Conservation (phyloP, 1,140 invertebrate species). For the Aphaenogaster floridana region DNA sequence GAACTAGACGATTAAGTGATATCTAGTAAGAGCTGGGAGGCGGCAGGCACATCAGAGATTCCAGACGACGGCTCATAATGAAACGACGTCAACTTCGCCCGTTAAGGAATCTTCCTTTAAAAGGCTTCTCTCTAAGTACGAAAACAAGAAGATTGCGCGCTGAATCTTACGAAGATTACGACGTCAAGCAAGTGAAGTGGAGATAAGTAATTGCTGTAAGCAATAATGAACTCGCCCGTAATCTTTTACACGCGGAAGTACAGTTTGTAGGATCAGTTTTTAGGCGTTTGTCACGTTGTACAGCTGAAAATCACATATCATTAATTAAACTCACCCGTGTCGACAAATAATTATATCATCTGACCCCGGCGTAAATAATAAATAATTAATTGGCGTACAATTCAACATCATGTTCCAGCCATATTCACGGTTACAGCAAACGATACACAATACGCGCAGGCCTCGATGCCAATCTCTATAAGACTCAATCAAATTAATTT, state of each 20-base stretch:
- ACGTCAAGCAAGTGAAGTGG: slow-evolving; percentile 42
- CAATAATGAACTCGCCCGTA: slow-evolving; percentile 41
- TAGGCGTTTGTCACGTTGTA: background rate
- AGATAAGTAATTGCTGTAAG: slow-evolving; percentile 55
- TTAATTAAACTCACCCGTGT: slow-evolving; percentile 5
- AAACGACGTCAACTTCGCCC: slow-evolving; percentile 67
- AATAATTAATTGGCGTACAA: slow-evolving; percentile 50
- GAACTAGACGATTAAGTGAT: slow-evolving; percentile 76
- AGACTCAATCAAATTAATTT: slow-evolving; percentile 62
- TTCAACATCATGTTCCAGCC: slow-evolving; percentile 42
- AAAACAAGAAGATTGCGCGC: slow-evolving; percentile 60
- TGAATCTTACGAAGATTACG: slow-evolving; percentile 59
- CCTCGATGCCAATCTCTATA: slow-evolving; percentile 45
- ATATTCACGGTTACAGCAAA: slow-evolving; percentile 9
- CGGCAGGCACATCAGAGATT: slow-evolving; percentile 72
- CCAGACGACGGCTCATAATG: slow-evolving; percentile 62
- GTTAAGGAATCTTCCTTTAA: slow-evolving; percentile 59
- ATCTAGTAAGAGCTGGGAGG: slow-evolving; percentile 71
- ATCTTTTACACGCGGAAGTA: slow-evolving; percentile 10
- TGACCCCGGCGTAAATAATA: slow-evolving; percentile 39
- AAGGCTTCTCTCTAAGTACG: slow-evolving; percentile 46
- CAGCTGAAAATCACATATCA: background rate
- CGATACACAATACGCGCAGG: slow-evolving; percentile 3
- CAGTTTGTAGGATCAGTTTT: background rate
- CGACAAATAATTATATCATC: slow-evolving; percentile 45